These are phyloP conservation scores for Scaptomyza polygonia DNA, from an alignment of 2,888 invertebrate species.

Conservation along the genomic window DNA sequence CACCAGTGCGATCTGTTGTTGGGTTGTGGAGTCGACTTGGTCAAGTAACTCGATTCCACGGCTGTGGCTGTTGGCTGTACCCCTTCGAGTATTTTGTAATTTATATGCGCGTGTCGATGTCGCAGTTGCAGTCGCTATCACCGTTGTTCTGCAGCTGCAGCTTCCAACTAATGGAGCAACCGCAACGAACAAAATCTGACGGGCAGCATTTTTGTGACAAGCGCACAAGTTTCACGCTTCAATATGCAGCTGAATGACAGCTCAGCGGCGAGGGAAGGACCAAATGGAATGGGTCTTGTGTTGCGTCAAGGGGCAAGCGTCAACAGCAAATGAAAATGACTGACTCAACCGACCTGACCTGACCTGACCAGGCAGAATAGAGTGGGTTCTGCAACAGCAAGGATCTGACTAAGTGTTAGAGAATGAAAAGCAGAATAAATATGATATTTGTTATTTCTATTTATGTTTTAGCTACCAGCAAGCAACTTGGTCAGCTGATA, in stretches of 20 bases:
- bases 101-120: conserved; percentile 58
- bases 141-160: conserved; percentile 11
- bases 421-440: conserved; percentile 64
- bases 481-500: conserved; percentile 31
- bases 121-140: conserved; percentile 7
- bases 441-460: conserved; percentile 29
- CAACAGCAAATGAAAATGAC: conserved; percentile 57
- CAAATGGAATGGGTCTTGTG: conserved; percentile 2
- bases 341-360: conserved; percentile 50
- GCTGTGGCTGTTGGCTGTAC: conserved; percentile 24
- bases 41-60: conserved; percentile 55
- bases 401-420: conserved; percentile 23
- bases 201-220: conserved; percentile 83
- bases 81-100: conserved; percentile 61
- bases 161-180: conserved; percentile 36
- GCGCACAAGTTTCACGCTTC: conserved; percentile 82
- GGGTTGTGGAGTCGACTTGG: conserved; percentile 24
- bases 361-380: conserved; percentile 34
- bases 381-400: neutral
- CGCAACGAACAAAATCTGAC: conserved; percentile 78
- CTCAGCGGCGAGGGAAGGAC: neutral
- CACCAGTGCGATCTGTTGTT: conserved; percentile 33
- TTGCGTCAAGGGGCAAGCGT: conserved; percentile 42
- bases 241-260: conserved; percentile 70
- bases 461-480: conserved; percentile 17